Percentiles rank a stretch among this genome's conserved stretches.
Evolutionary conservation across 2,113 vertebrate genomes (phyloP).

Genomic region (Carassius carassius): DNA sequence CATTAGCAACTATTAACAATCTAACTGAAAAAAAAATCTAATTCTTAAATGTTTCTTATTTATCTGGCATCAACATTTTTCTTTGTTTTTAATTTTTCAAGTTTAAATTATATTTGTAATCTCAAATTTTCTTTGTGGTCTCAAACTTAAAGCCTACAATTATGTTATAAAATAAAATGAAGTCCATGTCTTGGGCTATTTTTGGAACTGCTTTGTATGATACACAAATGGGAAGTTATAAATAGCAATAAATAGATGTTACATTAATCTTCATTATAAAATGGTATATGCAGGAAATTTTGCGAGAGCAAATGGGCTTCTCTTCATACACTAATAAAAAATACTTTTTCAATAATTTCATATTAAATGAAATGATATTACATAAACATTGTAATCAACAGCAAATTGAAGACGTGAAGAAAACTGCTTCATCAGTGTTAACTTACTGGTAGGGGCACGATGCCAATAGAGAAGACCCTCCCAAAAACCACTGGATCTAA

Average conservation of each 20-base stretch:
- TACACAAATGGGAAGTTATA: not conserved
- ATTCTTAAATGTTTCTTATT: too few species aligned
- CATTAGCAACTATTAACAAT: not conserved
- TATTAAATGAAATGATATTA: too few species aligned
- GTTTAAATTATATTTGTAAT: not conserved
- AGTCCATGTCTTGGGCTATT: not conserved
- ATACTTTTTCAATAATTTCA: not conserved
- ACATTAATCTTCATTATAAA: not conserved
- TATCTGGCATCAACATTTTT: too few species aligned
- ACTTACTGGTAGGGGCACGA: constrained; percentile 16
- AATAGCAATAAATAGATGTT: not conserved
- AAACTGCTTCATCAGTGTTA: constrained; percentile 39
- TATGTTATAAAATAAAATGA: not conserved
- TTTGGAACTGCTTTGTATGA: not conserved
- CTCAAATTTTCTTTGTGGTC: not conserved
- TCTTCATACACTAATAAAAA: constrained; percentile 11
- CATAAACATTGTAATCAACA: not conserved
- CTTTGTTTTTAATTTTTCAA: too few species aligned
- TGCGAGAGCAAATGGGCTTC: not conserved
- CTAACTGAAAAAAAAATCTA: too few species aligned
- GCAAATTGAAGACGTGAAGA: not conserved
- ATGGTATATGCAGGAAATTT: not conserved
- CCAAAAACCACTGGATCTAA: constrained; percentile 39
- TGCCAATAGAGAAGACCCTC: constrained; percentile 42
- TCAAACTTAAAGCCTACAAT: not conserved